Conservation (phyloP, 2,797 vertebrate species). For the Galaxias olidus region DNA sequence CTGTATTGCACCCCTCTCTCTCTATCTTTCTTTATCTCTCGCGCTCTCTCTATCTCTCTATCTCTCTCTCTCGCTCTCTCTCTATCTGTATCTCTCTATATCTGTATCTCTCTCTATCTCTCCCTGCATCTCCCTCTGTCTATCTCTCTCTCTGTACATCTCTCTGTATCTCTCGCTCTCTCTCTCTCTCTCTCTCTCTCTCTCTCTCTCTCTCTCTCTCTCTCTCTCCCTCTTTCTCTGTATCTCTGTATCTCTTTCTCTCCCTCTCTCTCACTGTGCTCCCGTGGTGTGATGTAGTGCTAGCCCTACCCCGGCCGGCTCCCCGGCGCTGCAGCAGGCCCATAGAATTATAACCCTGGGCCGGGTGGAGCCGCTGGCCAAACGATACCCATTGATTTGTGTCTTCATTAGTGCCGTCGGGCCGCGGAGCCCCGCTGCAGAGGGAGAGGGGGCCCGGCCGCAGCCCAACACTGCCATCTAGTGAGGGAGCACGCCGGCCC, state of each 20-base stretch:
- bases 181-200: constrained; percentile 40
- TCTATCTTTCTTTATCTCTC: not conserved
- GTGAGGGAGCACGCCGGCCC: constrained; percentile 41
- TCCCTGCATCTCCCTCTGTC: constrained; percentile 33
- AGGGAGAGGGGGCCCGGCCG: constrained; percentile 18
- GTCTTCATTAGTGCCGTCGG: constrained; percentile 76
- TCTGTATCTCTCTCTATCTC: constrained; percentile 30
- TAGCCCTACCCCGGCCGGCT: constrained; percentile 63
- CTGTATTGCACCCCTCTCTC: not conserved
- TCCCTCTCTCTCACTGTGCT: constrained; percentile 35
- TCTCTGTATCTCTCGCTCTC: constrained; percentile 30
- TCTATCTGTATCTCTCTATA: constrained; percentile 19
- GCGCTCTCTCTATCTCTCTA: not conserved
- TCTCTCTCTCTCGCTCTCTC: not conserved
- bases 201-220: constrained; percentile 32
- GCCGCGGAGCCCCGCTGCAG: constrained; percentile 37
- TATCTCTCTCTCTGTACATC: constrained; percentile 32
- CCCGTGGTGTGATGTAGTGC: constrained; percentile 53
- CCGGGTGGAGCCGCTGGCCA: constrained; percentile 63
- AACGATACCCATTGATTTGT: constrained; percentile 79
- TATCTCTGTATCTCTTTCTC: constrained; percentile 34
- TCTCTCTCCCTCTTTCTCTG: constrained; percentile 32
- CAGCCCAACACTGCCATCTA: constrained; percentile 80
- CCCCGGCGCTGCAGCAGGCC: constrained; percentile 53
- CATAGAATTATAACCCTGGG: constrained; percentile 67